phyloP scores from a whole-genome alignment of 2,113 vertebrate species.

The Murina feae region DNA sequence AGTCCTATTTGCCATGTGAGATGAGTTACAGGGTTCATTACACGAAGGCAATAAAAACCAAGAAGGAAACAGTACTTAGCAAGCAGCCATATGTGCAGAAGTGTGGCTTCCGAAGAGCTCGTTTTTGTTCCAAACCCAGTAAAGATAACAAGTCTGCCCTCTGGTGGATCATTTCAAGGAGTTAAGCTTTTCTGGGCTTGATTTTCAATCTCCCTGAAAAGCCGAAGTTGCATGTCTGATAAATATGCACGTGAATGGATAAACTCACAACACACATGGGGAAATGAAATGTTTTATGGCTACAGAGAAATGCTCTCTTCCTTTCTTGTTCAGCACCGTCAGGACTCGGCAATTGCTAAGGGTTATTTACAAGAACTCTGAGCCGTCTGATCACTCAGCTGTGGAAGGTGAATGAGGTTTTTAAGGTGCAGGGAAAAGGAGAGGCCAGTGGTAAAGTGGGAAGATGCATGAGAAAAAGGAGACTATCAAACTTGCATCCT shows the following conservation, averaged over 20 bases:
- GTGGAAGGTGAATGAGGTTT: constrained; percentile 19
- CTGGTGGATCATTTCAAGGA: constrained; percentile 66
- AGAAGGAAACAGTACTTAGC: not conserved
- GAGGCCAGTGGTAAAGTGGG: not conserved
- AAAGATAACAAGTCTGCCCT: constrained; percentile 72
- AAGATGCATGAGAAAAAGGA: not conserved
- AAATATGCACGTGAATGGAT: not conserved
- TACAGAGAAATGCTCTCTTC: not conserved
- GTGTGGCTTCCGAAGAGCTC: fast-evolving
- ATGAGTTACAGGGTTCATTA: not conserved
- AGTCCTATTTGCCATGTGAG: not conserved
- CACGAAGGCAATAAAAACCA: not conserved
- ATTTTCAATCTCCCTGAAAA: not conserved
- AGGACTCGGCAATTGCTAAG: not conserved
- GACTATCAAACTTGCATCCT: not conserved
- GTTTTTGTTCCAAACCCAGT: not conserved
- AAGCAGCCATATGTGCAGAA: not conserved
- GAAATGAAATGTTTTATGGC: not conserved
- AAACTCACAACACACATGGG: fast-evolving
- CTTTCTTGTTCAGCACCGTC: not conserved
- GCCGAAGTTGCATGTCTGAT: not conserved
- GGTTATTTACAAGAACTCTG: not conserved
- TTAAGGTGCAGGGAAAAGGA: not conserved
- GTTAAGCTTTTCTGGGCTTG: not conserved
- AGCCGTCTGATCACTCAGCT: not conserved